Evolutionary conservation across 2,797 vertebrate genomes (phyloP).

Genomic region (Xiphophorus birchmanni): DNA sequence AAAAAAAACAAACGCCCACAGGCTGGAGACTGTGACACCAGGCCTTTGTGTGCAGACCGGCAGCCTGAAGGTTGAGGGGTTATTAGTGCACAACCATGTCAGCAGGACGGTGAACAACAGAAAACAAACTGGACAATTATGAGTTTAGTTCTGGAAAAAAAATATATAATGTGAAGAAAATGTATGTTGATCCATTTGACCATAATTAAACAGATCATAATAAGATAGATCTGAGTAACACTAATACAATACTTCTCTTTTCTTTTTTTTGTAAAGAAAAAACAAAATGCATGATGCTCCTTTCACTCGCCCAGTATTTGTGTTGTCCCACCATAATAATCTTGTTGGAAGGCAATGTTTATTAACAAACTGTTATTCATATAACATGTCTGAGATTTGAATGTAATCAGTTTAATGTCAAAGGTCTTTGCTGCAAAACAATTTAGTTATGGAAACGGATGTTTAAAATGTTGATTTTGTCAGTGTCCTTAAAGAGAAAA

Average conservation of each 20-base stretch:
- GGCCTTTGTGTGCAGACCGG: slow-evolving; percentile 40
- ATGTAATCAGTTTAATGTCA: not conserved
- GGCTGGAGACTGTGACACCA: slow-evolving; percentile 55
- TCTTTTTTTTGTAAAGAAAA: not conserved
- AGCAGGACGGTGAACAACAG: not conserved
- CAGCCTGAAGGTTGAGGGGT: slow-evolving; percentile 10
- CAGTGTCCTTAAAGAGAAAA: not conserved
- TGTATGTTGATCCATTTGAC: not conserved
- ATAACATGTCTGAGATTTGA: not conserved
- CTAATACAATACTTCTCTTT: not conserved
- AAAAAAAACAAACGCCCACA: slow-evolving; percentile 75
- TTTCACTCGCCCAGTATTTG: not conserved
- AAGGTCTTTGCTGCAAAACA: not conserved
- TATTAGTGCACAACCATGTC: slow-evolving; percentile 4
- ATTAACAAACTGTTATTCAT: not conserved
- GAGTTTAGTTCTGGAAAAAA: not conserved
- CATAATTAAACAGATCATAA: not conserved
- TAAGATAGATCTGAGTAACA: not conserved
- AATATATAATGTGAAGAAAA: not conserved
- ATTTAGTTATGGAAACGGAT: not conserved
- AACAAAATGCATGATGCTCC: not conserved
- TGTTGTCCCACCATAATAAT: not conserved
- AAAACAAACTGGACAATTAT: not conserved
- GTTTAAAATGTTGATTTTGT: not conserved
- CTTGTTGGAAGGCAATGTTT: not conserved